phyloP scores from a whole-genome alignment of 1,140 invertebrate genomes.

The Drosophila takahashii region DNA sequence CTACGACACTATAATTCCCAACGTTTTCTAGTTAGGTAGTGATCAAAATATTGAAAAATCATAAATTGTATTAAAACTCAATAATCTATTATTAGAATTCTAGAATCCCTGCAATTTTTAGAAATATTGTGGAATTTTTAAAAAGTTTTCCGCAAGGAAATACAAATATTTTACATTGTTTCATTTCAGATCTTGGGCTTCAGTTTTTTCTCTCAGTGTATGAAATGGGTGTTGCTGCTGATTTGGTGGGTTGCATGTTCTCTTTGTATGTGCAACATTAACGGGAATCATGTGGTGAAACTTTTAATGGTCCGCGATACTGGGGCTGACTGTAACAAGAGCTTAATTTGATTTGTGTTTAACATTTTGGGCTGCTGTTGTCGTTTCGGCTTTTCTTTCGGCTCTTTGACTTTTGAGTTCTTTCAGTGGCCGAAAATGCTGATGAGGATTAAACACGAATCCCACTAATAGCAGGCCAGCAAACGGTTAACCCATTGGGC shows the following conservation, averaged over 20 bases:
- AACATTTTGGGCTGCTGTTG: conserved; percentile 38
- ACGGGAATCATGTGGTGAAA: conserved; percentile 74
- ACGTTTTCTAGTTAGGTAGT: too few relatives aligned
- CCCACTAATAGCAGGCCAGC: conserved; percentile 28
- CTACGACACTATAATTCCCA: too few relatives aligned
- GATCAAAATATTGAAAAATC: too few relatives aligned
- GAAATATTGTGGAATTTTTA: too few relatives aligned
- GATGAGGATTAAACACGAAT: conserved; percentile 66
- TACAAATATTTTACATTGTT: too few relatives aligned
- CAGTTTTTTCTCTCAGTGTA: conserved; percentile 7
- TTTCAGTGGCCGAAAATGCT: conserved; percentile 40
- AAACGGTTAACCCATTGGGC: conserved; percentile 19
- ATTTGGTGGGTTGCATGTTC: conserved; percentile 50
- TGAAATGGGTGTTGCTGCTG: conserved; percentile 32
- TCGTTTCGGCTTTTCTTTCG: background rate
- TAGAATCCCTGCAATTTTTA: too few relatives aligned
- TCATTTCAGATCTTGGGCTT: background rate
- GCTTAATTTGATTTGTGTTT: conserved; percentile 74
- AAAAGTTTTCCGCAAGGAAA: too few relatives aligned
- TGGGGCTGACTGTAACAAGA: conserved; percentile 56
- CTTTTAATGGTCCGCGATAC: conserved; percentile 58
- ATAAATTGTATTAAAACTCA: too few relatives aligned
- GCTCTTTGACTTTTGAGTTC: conserved; percentile 19
- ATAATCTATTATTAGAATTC: too few relatives aligned
- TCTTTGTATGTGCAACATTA: conserved; percentile 52